A percentile compares a stretch with the other conserved stretches of the same genome.
Conservation (phyloP, 2,888 invertebrate genomes). For the Malthinus flaveolus region DNA sequence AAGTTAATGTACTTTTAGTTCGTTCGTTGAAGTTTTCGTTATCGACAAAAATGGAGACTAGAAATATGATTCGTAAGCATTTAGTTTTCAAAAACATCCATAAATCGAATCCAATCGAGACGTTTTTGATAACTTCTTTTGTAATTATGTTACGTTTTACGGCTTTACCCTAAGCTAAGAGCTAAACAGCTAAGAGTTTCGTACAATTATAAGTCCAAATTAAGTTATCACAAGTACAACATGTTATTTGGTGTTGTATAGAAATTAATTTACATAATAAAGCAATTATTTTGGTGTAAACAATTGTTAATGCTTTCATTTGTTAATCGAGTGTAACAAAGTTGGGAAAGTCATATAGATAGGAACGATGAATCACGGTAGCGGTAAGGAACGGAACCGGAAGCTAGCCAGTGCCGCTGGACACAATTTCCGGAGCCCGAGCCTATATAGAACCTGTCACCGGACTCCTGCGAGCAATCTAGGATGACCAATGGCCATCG, state of each 20-base stretch:
- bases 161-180: too few relatives aligned
- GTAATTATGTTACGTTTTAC: too few relatives aligned
- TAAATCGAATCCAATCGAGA: too few relatives aligned
- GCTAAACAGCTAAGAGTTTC: too few relatives aligned
- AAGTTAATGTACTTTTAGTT: too few relatives aligned
- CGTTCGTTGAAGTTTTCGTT: too few relatives aligned
- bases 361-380: slow-evolving; percentile 31
- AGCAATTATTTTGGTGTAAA: neutral
- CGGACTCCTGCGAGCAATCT: slow-evolving; percentile 51
- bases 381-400: slow-evolving; percentile 52
- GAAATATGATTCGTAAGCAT: too few relatives aligned
- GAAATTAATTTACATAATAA: slow-evolving; percentile 10
- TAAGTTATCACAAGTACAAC: too few relatives aligned
- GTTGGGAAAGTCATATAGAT: slow-evolving; percentile 31
- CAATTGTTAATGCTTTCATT: slow-evolving; percentile 14
- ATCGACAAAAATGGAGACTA: too few relatives aligned
- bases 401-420: slow-evolving; percentile 52
- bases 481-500: slow-evolving; percentile 54
- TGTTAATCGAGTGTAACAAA: slow-evolving; percentile 23
- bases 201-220: too few relatives aligned
- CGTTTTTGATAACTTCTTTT: too few relatives aligned
- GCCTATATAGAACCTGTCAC: slow-evolving; percentile 51
- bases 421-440: slow-evolving; percentile 55
- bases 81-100: too few relatives aligned
- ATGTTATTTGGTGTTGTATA: neutral